A percentile compares a stretch with the other conserved stretches of the same genome.
These are phyloP conservation scores for Actinia equina DNA, from an alignment of 64 coral and sea anemone genomes.

Conservation along the genomic window DNA sequence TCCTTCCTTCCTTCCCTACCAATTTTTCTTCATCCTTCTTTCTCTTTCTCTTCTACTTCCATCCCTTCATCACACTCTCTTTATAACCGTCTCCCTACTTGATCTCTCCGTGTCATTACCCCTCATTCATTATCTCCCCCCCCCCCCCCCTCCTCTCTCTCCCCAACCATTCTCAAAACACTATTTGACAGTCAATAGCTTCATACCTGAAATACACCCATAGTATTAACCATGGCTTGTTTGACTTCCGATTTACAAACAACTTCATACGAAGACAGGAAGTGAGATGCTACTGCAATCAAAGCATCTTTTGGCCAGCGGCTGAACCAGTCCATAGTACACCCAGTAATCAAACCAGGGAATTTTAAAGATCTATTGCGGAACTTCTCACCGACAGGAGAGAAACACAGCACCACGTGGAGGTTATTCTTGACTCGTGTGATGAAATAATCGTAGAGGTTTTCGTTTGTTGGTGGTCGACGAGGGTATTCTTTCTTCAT, in stretches of 20 bases:
- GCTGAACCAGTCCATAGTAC: constrained; percentile 99
- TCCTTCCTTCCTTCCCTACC: too few relatives aligned
- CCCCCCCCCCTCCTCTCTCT: too few relatives aligned
- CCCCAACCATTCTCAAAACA: background rate
- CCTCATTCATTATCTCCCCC: too few relatives aligned
- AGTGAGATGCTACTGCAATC: constrained; percentile 91
- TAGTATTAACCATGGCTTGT: constrained; percentile 84
- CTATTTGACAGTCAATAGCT: background rate
- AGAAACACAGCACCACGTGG: constrained; percentile 97
- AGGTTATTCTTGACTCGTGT: constrained; percentile 96
- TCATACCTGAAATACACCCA: constrained; percentile 91
- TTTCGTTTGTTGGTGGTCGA: constrained; percentile 95
- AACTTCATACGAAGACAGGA: constrained; percentile 80
- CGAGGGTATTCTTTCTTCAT: constrained; percentile 95
- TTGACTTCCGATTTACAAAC: constrained; percentile 85
- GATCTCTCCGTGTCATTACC: too few relatives aligned
- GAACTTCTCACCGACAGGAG: constrained; percentile 98
- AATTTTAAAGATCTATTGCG: constrained; percentile 97
- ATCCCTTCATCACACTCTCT: too few relatives aligned
- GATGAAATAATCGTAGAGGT: constrained; percentile 97
- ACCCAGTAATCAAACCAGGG: constrained; percentile 93
- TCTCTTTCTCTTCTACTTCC: too few relatives aligned
- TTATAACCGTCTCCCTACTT: too few relatives aligned
- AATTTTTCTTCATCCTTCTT: too few relatives aligned
- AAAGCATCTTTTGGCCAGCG: constrained; percentile 99